A percentile compares a stretch with the other conserved stretches of the same genome.
These are phyloP conservation scores for Rallus crepitans DNA, from an alignment of 2,797 vertebrate species.

Conservation along the genomic window DNA sequence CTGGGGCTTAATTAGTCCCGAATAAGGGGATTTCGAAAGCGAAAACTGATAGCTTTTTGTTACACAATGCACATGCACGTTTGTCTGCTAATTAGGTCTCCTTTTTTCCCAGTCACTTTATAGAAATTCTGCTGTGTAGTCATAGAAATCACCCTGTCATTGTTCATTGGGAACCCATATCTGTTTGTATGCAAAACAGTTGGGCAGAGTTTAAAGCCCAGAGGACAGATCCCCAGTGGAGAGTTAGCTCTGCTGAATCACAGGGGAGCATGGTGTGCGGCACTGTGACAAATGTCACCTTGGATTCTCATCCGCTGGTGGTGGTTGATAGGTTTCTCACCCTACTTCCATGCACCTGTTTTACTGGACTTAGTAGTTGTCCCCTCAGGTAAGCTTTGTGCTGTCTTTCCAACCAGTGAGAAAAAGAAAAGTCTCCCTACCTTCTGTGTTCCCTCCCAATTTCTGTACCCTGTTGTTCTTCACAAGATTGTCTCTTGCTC, in stretches of 20 bases:
- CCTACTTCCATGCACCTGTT: rapidly evolving
- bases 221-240: background rate
- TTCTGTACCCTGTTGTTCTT: background rate
- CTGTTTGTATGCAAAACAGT: background rate
- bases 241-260: background rate
- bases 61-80: background rate
- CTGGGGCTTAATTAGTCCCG: background rate
- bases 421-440: background rate
- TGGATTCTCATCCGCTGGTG: background rate
- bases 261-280: background rate
- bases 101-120: background rate
- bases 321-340: background rate
- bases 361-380: background rate
- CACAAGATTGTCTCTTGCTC: background rate
- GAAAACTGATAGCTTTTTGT: background rate
- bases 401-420: background rate
- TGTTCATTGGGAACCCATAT: background rate
- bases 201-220: background rate
- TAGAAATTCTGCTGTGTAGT: background rate
- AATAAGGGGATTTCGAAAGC: background rate
- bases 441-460: background rate
- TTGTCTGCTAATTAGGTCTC: background rate
- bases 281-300: background rate
- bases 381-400: background rate
- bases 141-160: background rate